Evolutionary conservation across 2,797 vertebrate species (phyloP), one percentile per base, ranked within the genome.

Genomic region (Chelon auratus): DNA sequence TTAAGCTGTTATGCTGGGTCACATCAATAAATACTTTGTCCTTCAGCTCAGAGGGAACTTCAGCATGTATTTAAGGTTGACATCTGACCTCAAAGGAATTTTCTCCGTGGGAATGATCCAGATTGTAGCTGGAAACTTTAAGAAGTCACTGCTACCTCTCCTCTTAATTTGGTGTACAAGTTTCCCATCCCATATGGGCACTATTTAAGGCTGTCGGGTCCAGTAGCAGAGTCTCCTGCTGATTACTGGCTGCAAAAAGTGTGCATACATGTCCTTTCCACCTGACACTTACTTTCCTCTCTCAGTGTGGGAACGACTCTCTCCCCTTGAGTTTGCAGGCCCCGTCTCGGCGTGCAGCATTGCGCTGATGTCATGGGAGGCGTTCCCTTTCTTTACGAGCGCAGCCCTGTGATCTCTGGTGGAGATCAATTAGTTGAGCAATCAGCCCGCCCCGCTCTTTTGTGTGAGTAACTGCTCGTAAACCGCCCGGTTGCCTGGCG

Each of bases 361-460:
- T 26, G 77, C 13, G 47, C 36, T 92, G 93, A 94, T 91, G 93
- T 93, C 91, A 94, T 90, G 81, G 86, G 77, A 59, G 89, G 89
- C 84, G 86, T 89, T 90, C 76, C 78, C 79, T 62, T 65, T 50
- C 86, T 92, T 93, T 92, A 90, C 51, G 68, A 90, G 84, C 55
- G 1, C 87, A 39, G 84, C 84, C 62, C 91, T 93, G 88, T 94
- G 93, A 94, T 94, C 91, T 92, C 88, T 86, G 85, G 89, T 84
- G 87, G 89, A 86, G 90, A 93, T 93, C 93, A 94, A 94, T 95
- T 94, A 94, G 92, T 88, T 61, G 86, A 91, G 92, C 92, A 92
- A 94, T 94, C 90, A 90, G 89, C 81, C 90, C 86, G 89, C 90
- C 91, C 84, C 68, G 53, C 24, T 88, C 89, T 81, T 91, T 91